Evolutionary conservation across 2,888 invertebrate species (phyloP).

Genomic region (Clitarchus hookeri): DNA sequence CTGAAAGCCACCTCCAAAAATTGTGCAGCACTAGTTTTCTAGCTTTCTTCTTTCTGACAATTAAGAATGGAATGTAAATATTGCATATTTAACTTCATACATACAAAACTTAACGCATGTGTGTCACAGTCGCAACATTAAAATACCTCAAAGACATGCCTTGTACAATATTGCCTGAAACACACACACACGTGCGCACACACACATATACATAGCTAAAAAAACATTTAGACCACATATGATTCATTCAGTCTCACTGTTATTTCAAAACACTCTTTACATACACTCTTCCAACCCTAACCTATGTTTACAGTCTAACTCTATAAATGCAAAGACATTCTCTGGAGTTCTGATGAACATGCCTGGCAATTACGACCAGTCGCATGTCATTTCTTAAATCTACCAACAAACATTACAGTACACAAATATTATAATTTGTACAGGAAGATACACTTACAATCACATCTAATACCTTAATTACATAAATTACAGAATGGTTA

Average conservation of each 20-base stretch:
- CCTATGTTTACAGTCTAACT: neutral
- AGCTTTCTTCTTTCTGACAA: neutral
- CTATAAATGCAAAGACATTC: neutral
- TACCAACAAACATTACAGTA: neutral
- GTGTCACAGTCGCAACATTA: no score
- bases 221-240: no score
- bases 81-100: neutral
- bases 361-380: neutral
- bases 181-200: no score
- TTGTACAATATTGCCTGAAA: no score
- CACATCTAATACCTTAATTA: neutral
- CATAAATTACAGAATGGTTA: neutral
- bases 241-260: no score
- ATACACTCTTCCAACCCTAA: neutral
- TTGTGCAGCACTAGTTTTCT: neutral
- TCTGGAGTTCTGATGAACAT: neutral
- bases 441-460: neutral
- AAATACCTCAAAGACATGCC: no score
- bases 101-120: neutral
- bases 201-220: no score
- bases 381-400: neutral
- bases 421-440: neutral
- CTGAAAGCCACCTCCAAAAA: neutral
- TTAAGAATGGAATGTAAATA: neutral
- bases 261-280: neutral